Conservation (phyloP, 1,140 invertebrate species). For the Oncopodura yosiiana region DNA sequence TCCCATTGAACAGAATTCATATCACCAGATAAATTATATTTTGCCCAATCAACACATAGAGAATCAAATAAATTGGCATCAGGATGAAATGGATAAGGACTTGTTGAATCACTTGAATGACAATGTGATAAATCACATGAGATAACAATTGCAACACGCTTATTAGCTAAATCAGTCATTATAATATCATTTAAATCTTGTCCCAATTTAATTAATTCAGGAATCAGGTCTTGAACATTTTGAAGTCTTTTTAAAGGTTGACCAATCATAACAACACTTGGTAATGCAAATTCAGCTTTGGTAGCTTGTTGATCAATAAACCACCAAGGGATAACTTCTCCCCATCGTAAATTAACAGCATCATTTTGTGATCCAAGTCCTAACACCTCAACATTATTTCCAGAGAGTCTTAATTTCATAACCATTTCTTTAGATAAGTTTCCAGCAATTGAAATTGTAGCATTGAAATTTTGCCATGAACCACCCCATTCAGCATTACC, state of each 20-base stretch:
- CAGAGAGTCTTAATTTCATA: neutral
- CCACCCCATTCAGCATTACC: constrained; percentile 19
- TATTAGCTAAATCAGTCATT: neutral
- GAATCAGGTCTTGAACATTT: neutral
- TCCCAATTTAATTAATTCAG: constrained; percentile 15
- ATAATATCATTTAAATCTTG: constrained; percentile 1
- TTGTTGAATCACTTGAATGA: constrained; percentile 19
- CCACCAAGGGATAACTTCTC: constrained; percentile 24
- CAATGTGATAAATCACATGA: constrained; percentile 24
- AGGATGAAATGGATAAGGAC: constrained; percentile 17
- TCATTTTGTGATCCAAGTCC: constrained; percentile 7
- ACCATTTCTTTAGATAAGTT: constrained; percentile 1
- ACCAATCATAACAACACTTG: constrained; percentile 15
- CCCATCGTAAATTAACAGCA: constrained; percentile 9
- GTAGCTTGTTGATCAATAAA: constrained; percentile 23
- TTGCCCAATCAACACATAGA: constrained; percentile 15
- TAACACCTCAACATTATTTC: constrained; percentile 15
- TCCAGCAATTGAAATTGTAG: constrained; percentile 14
- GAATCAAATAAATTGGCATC: constrained; percentile 9
- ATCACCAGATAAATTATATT: neutral
- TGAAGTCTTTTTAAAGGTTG: neutral
- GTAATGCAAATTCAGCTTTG: neutral
- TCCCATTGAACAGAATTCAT: neutral
- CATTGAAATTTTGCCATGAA: constrained; percentile 19
- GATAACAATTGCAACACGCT: constrained; percentile 21